These are phyloP conservation scores for Drosophila parthenogenetica DNA, from an alignment of 2,888 invertebrate species.

Conservation along the genomic window DNA sequence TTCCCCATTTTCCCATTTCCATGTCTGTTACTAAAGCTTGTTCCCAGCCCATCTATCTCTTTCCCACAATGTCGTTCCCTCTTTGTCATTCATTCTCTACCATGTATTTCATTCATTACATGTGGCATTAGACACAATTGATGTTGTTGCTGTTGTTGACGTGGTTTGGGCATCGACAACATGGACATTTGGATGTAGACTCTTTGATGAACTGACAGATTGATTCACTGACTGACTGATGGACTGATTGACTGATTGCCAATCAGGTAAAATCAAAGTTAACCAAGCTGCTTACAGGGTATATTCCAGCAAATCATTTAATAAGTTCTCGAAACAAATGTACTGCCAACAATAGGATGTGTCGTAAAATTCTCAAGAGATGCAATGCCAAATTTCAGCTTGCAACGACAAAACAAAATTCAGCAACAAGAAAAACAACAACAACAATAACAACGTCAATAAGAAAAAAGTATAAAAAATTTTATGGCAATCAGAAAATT, in stretches of 20 bases:
- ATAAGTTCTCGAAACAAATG: slow-evolving; percentile 45
- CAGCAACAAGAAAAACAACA: slow-evolving; percentile 26
- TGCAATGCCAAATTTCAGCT: slow-evolving; percentile 67
- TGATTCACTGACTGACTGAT: slow-evolving; percentile 4
- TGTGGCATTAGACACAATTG: slow-evolving; percentile 49
- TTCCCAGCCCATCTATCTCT: slow-evolving; percentile 5
- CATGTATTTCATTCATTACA: slow-evolving; percentile 48
- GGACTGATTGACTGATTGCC: slow-evolving; percentile 1
- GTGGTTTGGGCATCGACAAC: slow-evolving; percentile 28
- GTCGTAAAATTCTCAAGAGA: slow-evolving; percentile 68
- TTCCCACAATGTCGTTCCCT: background rate
- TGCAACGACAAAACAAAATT: slow-evolving; percentile 59
- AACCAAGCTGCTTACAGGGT: slow-evolving; percentile 1
- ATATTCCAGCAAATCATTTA: background rate
- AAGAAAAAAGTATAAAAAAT: slow-evolving; percentile 37
- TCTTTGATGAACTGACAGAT: slow-evolving; percentile 2
- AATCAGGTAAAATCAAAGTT: background rate
- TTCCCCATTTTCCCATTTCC: background rate
- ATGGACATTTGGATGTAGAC: slow-evolving; percentile 7
- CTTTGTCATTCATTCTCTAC: slow-evolving; percentile 1
- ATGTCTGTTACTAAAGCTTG: slow-evolving; percentile 8
- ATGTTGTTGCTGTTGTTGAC: slow-evolving; percentile 9
- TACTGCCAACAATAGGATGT: slow-evolving; percentile 27
- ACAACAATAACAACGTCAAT: slow-evolving; percentile 21
- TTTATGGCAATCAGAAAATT: slow-evolving; percentile 72